Evolutionary conservation across 1,140 invertebrate species (phyloP), one percentile per base, ranked within the genome.

Genomic region (Thrips palmi): DNA sequence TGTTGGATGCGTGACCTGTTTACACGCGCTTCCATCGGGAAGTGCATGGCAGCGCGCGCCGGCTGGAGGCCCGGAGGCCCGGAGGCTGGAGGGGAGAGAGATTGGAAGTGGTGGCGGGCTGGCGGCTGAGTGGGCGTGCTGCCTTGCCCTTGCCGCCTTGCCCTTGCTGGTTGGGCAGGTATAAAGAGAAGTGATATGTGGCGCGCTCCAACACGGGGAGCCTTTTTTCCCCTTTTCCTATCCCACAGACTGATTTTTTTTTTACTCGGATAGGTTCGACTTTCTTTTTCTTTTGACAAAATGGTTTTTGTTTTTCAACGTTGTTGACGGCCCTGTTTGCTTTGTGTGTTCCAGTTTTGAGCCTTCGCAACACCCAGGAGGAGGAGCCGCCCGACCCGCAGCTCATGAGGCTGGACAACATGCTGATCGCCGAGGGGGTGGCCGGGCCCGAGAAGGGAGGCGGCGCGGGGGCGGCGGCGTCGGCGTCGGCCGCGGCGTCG

Each of bases 341-440:
- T 49, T 24, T 54, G 50, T 47, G 30, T 55, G 52, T 64, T 71
- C 10, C 65, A 86, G 92, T 94, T 23, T 64, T 97, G 40, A 94
- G 87, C 46, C 71, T 97, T 50, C 73, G 91, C 48, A 94, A 94
- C 58, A 88, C 86, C 46, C 91, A 97, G 65, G 93, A 97, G 60
- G 93, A 98, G 55, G 93, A 97, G 53, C 89, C 92, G 1, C 91
- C 93, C 54, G 93, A 98, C 67, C 93, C 94, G 0, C 93, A 99
- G 56, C 62, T 99, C 41, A 97, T 98, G 87, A 69, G 96, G 47
- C 62, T 99, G 53, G 94, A 99, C 63, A 99, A 99, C 62, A 99
- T 99, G 96, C 65, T 99, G 53, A 93, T 97, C 47, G 96, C 96
- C 0, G 96, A 99, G 62, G 94, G 94, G 24, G 93, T 99, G 10